Evolutionary conservation across 1,140 invertebrate genomes (phyloP).

Genomic region (Trachelipus rathkii): DNA sequence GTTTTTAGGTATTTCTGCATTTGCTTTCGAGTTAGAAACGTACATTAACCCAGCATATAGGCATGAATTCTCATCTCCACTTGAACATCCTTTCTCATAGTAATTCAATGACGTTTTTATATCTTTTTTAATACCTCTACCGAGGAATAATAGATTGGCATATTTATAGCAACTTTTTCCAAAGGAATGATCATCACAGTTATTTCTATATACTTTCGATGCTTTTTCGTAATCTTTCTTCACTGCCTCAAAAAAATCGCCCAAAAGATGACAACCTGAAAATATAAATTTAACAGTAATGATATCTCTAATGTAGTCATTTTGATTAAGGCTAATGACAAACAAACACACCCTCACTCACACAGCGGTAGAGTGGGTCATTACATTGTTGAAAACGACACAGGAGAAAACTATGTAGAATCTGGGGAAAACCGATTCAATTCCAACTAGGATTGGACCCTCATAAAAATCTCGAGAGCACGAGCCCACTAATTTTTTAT

Average conservation of each 20-base stretch:
- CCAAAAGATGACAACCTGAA: conserved; percentile 85
- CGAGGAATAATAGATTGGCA: conserved; percentile 61
- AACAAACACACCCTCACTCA: too few relatives aligned
- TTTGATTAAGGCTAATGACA: too few relatives aligned
- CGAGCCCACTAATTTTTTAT: too few relatives aligned
- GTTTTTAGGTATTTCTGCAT: conserved; percentile 42
- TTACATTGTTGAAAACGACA: too few relatives aligned
- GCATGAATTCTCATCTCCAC: conserved; percentile 65
- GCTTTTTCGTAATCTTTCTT: conserved; percentile 74
- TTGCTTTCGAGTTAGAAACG: conserved; percentile 50
- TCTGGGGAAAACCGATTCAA: too few relatives aligned
- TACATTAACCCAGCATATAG: conserved; percentile 68
- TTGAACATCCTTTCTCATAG: conserved; percentile 71
- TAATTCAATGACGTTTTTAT: conserved; percentile 60
- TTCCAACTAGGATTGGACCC: too few relatives aligned
- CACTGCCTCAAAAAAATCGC: conserved; percentile 78
- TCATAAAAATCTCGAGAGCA: too few relatives aligned
- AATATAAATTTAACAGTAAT: conserved; percentile 31
- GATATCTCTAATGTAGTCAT: background rate
- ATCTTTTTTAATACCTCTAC: conserved; percentile 44
- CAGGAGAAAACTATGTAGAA: too few relatives aligned
- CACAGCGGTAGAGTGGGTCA: too few relatives aligned
- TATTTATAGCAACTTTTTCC: conserved; percentile 79
- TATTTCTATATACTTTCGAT: conserved; percentile 69
- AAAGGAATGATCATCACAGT: conserved; percentile 77